Conservation (phyloP, 2,888 invertebrate species). For the Parthenolecanium corni region DNA sequence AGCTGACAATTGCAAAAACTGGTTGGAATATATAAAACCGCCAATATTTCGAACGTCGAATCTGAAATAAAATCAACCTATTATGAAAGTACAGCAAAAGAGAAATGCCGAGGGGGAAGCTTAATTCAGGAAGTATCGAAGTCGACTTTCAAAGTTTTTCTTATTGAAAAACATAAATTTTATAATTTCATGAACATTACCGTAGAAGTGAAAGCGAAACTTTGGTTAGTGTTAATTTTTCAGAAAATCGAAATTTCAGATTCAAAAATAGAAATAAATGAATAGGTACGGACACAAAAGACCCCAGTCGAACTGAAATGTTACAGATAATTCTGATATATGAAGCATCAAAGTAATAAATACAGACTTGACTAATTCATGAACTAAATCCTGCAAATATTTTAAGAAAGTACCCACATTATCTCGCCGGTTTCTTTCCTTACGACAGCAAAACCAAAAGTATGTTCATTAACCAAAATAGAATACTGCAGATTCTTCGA, state of each 20-base stretch:
- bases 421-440: constrained; percentile 29
- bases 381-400: background rate
- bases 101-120: no score
- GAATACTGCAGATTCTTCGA: constrained; percentile 45
- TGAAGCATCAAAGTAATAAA: no score
- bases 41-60: constrained; percentile 56
- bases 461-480: constrained; percentile 45
- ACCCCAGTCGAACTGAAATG: no score
- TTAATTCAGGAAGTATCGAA: background rate
- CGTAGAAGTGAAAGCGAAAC: no score
- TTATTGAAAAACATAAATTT: no score
- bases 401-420: constrained; percentile 24
- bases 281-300: no score
- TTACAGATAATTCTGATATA: no score
- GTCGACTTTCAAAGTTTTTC: background rate
- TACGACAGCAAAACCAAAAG: constrained; percentile 52
- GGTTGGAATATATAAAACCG: constrained; percentile 61
- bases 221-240: no score
- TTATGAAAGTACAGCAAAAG: background rate
- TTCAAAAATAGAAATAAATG: no score
- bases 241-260: no score
- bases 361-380: background rate
- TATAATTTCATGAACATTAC: no score
- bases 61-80: constrained; percentile 39
- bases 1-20: constrained; percentile 57